Evolutionary conservation across 37 sponge, comb jelly and placozoan genomes (phyloP).

Genomic region (Cladorhizidae sp.): DNA sequence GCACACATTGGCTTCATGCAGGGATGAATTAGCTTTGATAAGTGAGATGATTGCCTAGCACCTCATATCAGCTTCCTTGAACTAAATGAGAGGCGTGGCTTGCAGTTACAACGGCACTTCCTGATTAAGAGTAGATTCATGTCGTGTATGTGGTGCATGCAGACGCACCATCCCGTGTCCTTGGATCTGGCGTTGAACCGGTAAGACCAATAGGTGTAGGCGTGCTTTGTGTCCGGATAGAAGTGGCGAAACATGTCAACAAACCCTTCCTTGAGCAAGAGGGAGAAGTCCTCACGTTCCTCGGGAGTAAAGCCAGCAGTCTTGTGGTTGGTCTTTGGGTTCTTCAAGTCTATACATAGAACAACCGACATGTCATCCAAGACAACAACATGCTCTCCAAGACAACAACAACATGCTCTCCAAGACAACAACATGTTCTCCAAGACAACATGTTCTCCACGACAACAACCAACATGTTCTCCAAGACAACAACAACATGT

Average conservation of each 20-base stretch:
- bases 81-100: too few species aligned
- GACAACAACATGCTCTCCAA: too few species aligned
- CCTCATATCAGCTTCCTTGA: too few species aligned
- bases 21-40: too few species aligned
- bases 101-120: too few species aligned
- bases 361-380: not conserved
- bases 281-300: slow-evolving; percentile 88
- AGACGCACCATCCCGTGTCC: slow-evolving; percentile 86
- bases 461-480: too few species aligned
- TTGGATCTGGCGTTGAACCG: slow-evolving; percentile 73
- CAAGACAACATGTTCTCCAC: too few species aligned
- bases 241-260: slow-evolving; percentile 88
- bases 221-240: slow-evolving; percentile 79
- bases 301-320: slow-evolving; percentile 93
- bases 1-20: too few species aligned
- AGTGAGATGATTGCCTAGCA: too few species aligned
- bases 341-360: slow-evolving; percentile 79
- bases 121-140: not conserved
- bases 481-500: too few species aligned
- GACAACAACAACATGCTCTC: too few species aligned
- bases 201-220: slow-evolving; percentile 95
- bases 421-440: too few species aligned
- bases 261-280: slow-evolving; percentile 73
- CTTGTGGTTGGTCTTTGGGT: slow-evolving; percentile 78
- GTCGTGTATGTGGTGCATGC: not conserved